A percentile compares a stretch with the other conserved stretches of the same genome.
Evolutionary conservation across 2,797 vertebrate species (phyloP).

Genomic region (Peromyscus nudipes): DNA sequence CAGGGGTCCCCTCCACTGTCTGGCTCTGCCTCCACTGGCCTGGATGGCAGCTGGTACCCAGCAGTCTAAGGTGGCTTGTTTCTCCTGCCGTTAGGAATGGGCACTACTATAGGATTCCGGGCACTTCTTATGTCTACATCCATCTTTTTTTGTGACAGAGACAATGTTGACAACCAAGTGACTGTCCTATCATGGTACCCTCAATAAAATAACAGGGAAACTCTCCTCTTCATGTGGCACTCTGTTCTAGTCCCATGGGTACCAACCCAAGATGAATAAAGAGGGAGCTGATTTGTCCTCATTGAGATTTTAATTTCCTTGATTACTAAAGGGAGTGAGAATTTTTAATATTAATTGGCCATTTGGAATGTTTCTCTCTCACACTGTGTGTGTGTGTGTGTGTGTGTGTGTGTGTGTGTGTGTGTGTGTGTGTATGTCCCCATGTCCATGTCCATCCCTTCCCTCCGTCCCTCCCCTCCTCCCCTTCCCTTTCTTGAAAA

Average conservation of each 20-base stretch:
- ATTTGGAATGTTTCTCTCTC: neutral
- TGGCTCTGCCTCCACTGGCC: neutral
- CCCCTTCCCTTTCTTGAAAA: neutral
- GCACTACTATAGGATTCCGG: rapidly evolving
- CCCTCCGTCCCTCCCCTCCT: too few species aligned
- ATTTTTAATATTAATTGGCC: neutral
- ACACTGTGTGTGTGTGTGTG: neutral
- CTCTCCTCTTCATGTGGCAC: neutral
- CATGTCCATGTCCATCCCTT: neutral
- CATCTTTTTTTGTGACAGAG: neutral
- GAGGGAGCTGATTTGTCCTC: neutral
- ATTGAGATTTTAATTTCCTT: neutral
- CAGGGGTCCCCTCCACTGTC: neutral
- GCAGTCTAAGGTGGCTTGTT: too few species aligned
- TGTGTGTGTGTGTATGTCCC: neutral
- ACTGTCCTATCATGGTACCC: neutral
- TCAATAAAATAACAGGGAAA: neutral
- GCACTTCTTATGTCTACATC: neutral
- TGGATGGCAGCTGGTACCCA: neutral
- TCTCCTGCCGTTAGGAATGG: neutral
- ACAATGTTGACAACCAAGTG: neutral
- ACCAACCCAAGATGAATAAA: neutral
- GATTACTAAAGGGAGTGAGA: neutral
- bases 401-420: too few species aligned
- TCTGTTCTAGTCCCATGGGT: neutral